Percentiles rank a stretch among this genome's conserved stretches.
Evolutionary conservation across 2,888 invertebrate genomes (phyloP).

Genomic region (Drosophila stalkeri): DNA sequence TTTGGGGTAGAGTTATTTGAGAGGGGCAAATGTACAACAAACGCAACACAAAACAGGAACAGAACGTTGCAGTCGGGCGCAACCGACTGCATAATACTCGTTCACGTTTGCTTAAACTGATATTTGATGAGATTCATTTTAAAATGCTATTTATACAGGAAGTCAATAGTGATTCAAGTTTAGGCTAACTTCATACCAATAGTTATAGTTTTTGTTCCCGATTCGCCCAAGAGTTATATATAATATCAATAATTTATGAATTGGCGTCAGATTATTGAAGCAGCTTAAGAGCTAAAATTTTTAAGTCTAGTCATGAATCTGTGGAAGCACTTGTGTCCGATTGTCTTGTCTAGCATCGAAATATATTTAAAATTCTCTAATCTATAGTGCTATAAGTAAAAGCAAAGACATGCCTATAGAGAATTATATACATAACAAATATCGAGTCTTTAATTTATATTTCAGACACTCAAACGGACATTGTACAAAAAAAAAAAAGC

Average conservation of each 20-base stretch:
- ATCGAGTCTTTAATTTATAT: background rate
- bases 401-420: background rate
- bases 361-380: background rate
- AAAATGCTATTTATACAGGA: no score
- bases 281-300: background rate
- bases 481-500: background rate
- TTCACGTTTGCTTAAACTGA: background rate
- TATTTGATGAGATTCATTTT: no score
- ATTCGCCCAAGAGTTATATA: background rate
- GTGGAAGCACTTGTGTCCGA: background rate
- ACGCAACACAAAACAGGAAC: constrained; percentile 73
- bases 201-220: background rate
- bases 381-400: background rate
- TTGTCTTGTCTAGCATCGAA: background rate
- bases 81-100: constrained; percentile 14
- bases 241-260: background rate
- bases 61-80: constrained; percentile 15
- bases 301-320: background rate
- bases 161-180: no score
- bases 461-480: background rate
- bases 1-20: constrained; percentile 39
- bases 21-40: constrained; percentile 70
- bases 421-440: background rate
- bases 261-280: background rate
- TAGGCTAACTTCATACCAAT: background rate